Conservation (phyloP, 2,797 vertebrate species). For the Molossus alvarezi region DNA sequence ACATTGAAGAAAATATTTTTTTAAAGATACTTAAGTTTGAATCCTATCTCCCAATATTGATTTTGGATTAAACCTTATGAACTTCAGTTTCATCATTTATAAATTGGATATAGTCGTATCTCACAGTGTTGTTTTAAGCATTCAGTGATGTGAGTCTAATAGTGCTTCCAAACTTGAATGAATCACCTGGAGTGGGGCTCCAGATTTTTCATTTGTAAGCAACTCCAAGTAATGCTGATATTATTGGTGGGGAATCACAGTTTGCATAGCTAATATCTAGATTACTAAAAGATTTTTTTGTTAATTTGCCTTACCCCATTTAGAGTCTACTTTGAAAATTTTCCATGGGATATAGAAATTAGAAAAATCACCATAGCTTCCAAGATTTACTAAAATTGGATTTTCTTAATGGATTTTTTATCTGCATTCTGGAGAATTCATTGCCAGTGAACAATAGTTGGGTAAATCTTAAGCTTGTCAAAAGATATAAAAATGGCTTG, state of each 20-base stretch:
- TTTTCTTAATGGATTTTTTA: slow-evolving; percentile 60
- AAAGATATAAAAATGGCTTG: neutral
- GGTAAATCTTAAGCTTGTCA: slow-evolving; percentile 18
- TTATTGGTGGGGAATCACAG: neutral
- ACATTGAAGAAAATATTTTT: slow-evolving; percentile 34
- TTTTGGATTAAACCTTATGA: neutral
- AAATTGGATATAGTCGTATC: neutral
- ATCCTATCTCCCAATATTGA: neutral
- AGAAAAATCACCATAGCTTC: slow-evolving; percentile 19
- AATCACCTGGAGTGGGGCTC: neutral
- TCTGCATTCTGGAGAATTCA: slow-evolving; percentile 45
- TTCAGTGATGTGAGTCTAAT: neutral
- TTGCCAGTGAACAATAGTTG: slow-evolving; percentile 6
- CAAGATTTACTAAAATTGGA: slow-evolving; percentile 18
- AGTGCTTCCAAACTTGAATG: neutral
- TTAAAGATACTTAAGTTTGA: slow-evolving; percentile 34
- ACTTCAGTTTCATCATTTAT: slow-evolving; percentile 5
- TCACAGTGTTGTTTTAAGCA: neutral
- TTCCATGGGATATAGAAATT: slow-evolving; percentile 16
- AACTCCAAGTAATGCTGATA: neutral
- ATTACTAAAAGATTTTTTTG: neutral
- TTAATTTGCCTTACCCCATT: slow-evolving; percentile 24
- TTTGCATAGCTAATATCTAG: slow-evolving; percentile 31
- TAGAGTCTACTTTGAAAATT: slow-evolving; percentile 55
- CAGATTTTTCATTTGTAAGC: neutral